Evolutionary conservation across 2,797 vertebrate genomes (phyloP).

Genomic region (Alcedo quadribrachys): DNA sequence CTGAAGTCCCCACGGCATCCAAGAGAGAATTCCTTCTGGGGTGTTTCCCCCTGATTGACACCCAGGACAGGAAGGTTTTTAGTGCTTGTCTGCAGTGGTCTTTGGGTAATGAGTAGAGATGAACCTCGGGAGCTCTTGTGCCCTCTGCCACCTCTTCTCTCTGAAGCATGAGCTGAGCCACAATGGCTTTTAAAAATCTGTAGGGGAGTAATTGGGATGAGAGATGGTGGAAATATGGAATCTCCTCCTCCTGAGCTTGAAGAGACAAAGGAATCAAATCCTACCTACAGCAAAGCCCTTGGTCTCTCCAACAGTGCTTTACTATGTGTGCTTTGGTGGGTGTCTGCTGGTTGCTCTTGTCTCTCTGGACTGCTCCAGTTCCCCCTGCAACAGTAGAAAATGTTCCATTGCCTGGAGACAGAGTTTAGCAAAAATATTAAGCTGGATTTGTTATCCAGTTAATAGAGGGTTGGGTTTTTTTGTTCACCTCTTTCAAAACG

Average conservation of each 20-base stretch:
- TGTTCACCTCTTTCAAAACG: not conserved
- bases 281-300: conserved; percentile 41
- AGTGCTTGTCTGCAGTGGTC: not conserved
- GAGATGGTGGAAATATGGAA: conserved; percentile 10
- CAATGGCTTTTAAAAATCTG: not conserved
- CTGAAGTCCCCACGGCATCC: not conserved
- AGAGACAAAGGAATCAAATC: conserved; percentile 46
- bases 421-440: not conserved
- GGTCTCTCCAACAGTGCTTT: not conserved
- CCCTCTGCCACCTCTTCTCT: not conserved
- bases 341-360: conserved; percentile 22
- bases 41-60: not conserved
- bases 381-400: not conserved
- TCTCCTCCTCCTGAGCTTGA: conserved; percentile 24
- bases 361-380: conserved; percentile 7
- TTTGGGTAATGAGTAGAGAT: not conserved
- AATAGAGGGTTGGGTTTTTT: not conserved
- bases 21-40: not conserved
- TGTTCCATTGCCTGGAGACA: conserved; percentile 6
- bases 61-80: not conserved
- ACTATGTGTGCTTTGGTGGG: not conserved
- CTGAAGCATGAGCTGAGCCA: not conserved
- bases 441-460: not conserved
- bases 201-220: not conserved
- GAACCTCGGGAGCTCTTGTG: not conserved